phyloP scores from a whole-genome alignment of 37 sponge, comb jelly and placozoan species.

The Aplysina aerophoba region DNA sequence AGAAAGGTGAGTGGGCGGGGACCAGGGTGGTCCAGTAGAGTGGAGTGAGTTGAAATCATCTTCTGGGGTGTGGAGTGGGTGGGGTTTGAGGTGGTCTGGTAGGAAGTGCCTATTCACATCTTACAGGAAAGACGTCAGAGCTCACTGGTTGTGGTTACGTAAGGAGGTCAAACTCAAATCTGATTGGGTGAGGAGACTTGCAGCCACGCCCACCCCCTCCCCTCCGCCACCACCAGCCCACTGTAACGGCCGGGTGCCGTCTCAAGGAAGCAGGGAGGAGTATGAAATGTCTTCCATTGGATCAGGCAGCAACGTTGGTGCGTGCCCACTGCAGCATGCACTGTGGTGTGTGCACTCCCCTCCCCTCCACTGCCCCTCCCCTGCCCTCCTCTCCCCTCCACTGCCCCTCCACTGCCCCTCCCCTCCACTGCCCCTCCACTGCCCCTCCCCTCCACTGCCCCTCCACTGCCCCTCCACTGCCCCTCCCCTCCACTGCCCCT shows the following conservation, averaged over 20 bases:
- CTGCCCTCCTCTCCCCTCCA: background rate
- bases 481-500: too few species aligned
- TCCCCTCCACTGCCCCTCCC: background rate
- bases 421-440: background rate
- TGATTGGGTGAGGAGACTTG: background rate
- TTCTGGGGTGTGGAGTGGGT: background rate
- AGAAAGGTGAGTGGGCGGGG: conserved; percentile 32
- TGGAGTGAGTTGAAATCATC: background rate
- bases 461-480: background rate
- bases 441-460: background rate
- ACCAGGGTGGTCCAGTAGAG: conserved; percentile 13
- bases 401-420: background rate
- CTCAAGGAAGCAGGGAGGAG: background rate
- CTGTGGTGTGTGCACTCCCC: background rate
- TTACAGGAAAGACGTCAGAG: too few species aligned
- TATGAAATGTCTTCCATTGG: background rate
- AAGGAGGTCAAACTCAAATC: conserved; percentile 20
- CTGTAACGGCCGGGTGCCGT: background rate
- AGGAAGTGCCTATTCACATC: too few species aligned
- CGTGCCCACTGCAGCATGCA: background rate
- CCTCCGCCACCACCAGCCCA: background rate
- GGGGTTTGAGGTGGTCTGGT: background rate
- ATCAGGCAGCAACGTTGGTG: background rate
- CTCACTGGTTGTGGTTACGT: background rate
- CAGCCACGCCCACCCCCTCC: conserved; percentile 11